phyloP scores from a whole-genome alignment of 2,797 vertebrate genomes.

The Schizopygopsis pylzovi region DNA sequence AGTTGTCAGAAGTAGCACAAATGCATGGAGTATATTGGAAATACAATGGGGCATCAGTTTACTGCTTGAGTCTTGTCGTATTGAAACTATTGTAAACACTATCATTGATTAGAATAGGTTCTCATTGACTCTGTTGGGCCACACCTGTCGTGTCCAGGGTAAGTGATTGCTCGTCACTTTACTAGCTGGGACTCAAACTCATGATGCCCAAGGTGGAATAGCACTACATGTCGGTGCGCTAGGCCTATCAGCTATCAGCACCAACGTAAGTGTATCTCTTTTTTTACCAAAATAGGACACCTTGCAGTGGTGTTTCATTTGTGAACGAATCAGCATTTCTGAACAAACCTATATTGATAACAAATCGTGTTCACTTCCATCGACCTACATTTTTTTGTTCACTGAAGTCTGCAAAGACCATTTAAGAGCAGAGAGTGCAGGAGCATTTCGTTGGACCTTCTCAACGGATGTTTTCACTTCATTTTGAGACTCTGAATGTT shows the following conservation, averaged over 20 bases:
- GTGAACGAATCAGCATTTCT: neutral
- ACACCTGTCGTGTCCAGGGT: neutral
- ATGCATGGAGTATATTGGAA: neutral
- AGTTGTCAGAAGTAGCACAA: neutral
- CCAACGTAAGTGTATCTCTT: neutral
- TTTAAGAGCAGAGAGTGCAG: neutral
- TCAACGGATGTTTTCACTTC: neutral
- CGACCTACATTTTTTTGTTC: neutral
- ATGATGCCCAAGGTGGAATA: neutral
- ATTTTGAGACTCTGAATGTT: neutral
- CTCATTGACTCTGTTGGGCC: neutral
- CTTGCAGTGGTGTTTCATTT: neutral
- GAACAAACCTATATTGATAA: neutral
- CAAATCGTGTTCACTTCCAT: neutral
- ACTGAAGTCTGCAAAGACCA: neutral
- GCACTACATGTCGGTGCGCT: neutral
- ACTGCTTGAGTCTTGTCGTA: neutral
- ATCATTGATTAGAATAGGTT: neutral
- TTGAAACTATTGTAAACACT: neutral
- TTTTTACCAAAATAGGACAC: neutral
- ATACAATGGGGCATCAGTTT: neutral
- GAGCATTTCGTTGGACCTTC: neutral
- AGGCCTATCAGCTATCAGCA: too few species aligned
- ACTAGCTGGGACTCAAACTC: neutral
- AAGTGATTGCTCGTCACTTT: neutral